Evolutionary conservation across 92 coral and sea anemone genomes (phyloP).

Genomic region (Actinernus sp.): DNA sequence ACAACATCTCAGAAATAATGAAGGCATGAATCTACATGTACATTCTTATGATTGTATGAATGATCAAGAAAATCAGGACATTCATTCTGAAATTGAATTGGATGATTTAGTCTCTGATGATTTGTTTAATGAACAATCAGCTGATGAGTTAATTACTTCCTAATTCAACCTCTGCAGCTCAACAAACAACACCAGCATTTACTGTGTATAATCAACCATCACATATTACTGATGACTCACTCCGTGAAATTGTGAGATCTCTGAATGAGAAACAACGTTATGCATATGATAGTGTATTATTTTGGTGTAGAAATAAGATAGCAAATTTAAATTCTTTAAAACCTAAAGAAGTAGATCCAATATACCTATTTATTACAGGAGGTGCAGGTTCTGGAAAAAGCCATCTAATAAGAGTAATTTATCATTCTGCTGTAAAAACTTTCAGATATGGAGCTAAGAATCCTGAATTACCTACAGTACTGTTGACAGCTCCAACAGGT

Average conservation of each 20-base stretch:
- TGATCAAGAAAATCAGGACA: slow-evolving; percentile 52
- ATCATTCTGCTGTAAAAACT: slow-evolving; percentile 59
- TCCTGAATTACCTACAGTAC: slow-evolving; percentile 63
- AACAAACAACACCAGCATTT: slow-evolving; percentile 8
- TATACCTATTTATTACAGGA: slow-evolving; percentile 63
- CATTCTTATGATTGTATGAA: slow-evolving; percentile 58
- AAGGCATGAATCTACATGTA: slow-evolving; percentile 9
- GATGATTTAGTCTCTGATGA: slow-evolving; percentile 19
- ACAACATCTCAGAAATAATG: slow-evolving; percentile 32
- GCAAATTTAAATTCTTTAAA: slow-evolving; percentile 59
- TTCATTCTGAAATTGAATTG: slow-evolving; percentile 16
- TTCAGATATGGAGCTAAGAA: slow-evolving; percentile 56
- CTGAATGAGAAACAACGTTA: slow-evolving; percentile 44
- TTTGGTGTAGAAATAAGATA: slow-evolving; percentile 51
- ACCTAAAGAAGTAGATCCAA: slow-evolving; percentile 47
- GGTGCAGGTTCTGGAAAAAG: slow-evolving; percentile 81
- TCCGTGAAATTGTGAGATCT: slow-evolving; percentile 44
- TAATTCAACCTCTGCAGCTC: slow-evolving; percentile 4
- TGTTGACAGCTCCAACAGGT: slow-evolving; percentile 70
- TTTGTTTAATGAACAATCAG: slow-evolving; percentile 31
- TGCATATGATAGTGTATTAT: slow-evolving; percentile 41
- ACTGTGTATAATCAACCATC: slow-evolving; percentile 37
- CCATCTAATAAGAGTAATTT: slow-evolving; percentile 61
- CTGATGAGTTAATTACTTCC: slow-evolving; percentile 34
- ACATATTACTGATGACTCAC: slow-evolving; percentile 50